Base-by-base conservation (phyloP, 2,113 vertebrate genomes). In the Anoplopoma fimbria region DNA sequence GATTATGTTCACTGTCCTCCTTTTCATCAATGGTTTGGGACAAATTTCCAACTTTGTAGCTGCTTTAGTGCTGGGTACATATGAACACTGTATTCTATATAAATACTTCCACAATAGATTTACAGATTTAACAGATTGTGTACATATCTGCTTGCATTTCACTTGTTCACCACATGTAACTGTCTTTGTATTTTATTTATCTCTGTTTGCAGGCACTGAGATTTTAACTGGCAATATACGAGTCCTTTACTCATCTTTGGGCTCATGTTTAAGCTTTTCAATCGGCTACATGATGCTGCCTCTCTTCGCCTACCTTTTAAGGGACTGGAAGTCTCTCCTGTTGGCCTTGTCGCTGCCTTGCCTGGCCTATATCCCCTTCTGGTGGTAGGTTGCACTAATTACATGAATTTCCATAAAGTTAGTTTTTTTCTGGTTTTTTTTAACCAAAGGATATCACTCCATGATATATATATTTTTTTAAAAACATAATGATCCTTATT, bases 21-120 rank as follows among this genome's bases (percentile, higher is more conserved):
- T 97, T 86, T 69, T 97, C 89, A 86, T 97, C 73, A 96, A 95
- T 2, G 97, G 97, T 86, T 91, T 97, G 95, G 97, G 97, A 23
- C 96, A 97, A 86, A 96, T 97, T 21, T 96, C 96, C 38, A 97
- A 97, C 94, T 98, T 95, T 38, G 94, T 97, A 75, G 93, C 97
- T 83, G 97, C 96, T 5, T 96, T 97, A 92, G 96, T 98, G 78
- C 93, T 98, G 55, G 97, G 97, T 98, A 96, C 2, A 5, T 74
- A 14, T 49, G 0, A 63, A 27, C 0, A 21, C 29, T 2, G 55
- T 2, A 0, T 29, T 29, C 25, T 29, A 14, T 40, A 1, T 34
- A 2, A 42, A 23, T 45, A 23, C 4, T 34, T 15, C 4, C 34
- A 55, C 9, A 42, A n/a, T 6, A 29, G 21, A 7, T 49, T n/a